These are phyloP conservation scores for Leptopterna dolabrata DNA, from an alignment of 2,888 invertebrate genomes.

Conservation along the genomic window DNA sequence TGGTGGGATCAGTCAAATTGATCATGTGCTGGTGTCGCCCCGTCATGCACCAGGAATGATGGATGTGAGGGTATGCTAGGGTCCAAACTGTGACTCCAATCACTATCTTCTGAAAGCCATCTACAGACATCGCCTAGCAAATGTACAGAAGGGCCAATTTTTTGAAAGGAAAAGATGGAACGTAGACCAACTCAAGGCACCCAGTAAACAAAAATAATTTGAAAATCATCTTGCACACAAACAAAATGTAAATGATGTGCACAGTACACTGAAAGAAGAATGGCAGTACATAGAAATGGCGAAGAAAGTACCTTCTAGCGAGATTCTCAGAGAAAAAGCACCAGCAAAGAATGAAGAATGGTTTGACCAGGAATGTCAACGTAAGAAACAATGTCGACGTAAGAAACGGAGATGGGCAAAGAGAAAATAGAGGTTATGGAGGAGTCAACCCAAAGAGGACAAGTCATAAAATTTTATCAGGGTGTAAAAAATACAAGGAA, in stretches of 20 bases:
- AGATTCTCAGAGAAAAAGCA: neutral
- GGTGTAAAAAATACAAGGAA: no score
- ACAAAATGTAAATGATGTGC: neutral
- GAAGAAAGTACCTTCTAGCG: neutral
- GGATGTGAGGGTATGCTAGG: neutral
- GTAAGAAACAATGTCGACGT: no score
- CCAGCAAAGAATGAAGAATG: neutral
- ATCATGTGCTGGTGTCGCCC: neutral
- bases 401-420: no score
- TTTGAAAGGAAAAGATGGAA: neutral
- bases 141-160: neutral
- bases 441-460: no score
- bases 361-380: neutral
- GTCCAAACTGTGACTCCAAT: neutral
- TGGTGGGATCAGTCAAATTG: neutral
- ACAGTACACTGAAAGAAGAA: neutral
- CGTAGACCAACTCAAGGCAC: neutral
- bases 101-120: neutral
- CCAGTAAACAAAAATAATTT: neutral
- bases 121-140: neutral
- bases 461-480: no score
- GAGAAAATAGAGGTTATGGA: no score
- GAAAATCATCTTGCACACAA: neutral
- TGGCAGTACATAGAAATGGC: neutral
- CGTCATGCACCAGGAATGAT: neutral